Conservation (phyloP, 1,140 invertebrate genomes). For the Olivierus martensii region DNA sequence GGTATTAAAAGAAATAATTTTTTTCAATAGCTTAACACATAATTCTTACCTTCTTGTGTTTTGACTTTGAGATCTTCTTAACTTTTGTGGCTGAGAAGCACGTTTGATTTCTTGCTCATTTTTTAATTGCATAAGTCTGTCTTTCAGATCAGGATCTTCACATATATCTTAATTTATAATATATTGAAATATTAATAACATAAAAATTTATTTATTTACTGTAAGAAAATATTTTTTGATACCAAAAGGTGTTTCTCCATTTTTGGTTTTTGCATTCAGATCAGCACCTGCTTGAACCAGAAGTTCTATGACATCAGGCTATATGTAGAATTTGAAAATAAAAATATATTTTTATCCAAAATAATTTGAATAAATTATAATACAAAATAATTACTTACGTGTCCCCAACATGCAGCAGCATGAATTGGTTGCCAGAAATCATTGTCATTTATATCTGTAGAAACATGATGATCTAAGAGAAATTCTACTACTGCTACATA, state of each 20-base stretch:
- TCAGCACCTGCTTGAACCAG: constrained; percentile 91
- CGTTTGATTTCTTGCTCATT: constrained; percentile 71
- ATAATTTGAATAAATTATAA: background rate
- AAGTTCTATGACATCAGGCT: constrained; percentile 87
- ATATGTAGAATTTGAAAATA: background rate
- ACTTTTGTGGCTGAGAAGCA: constrained; percentile 23
- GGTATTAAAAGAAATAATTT: too few relatives aligned
- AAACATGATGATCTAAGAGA: constrained; percentile 79
- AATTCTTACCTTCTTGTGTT: constrained; percentile 29
- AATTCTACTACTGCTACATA: constrained; percentile 91
- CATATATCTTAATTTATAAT: constrained; percentile 51
- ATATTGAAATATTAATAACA: background rate
- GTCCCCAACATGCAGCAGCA: constrained; percentile 95
- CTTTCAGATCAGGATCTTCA: constrained; percentile 84
- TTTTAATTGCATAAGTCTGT: constrained; percentile 71
- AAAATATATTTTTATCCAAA: background rate
- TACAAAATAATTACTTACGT: constrained; percentile 51
- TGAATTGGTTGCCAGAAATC: constrained; percentile 94
- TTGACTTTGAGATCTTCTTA: constrained; percentile 26
- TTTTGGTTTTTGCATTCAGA: constrained; percentile 89
- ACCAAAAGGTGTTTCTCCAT: constrained; percentile 87
- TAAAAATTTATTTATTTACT: background rate
- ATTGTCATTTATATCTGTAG: constrained; percentile 77
- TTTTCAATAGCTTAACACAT: too few relatives aligned
- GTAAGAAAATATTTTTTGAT: background rate